Evolutionary conservation across 2,797 vertebrate genomes (phyloP).

Genomic region (Etheostoma nigrum): DNA sequence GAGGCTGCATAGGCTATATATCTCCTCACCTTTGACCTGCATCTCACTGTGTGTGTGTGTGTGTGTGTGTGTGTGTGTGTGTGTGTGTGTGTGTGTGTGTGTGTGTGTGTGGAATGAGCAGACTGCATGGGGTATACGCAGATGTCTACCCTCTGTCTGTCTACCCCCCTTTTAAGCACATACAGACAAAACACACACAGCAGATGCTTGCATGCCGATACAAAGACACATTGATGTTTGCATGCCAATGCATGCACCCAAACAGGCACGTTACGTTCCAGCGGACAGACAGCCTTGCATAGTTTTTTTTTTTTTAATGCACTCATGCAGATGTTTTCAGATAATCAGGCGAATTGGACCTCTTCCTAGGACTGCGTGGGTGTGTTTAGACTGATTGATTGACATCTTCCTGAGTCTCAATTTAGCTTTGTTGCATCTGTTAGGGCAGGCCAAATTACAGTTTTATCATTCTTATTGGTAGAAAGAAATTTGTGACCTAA

Average conservation of each 20-base stretch:
- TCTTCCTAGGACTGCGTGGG: too few relatives aligned
- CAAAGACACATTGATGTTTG: conserved; percentile 65
- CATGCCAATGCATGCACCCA: conserved; percentile 66
- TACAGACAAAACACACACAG: conserved; percentile 70
- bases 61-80: conserved; percentile 44
- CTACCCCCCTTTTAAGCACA: conserved; percentile 37
- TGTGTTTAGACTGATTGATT: too few relatives aligned
- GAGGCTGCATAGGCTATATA: conserved; percentile 58
- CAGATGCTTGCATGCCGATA: conserved; percentile 77
- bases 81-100: conserved; percentile 20
- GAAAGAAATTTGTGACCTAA: too few relatives aligned
- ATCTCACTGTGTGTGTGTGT: conserved; percentile 39
- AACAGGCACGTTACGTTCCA: conserved; percentile 21
- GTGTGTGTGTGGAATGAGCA: conserved; percentile 28
- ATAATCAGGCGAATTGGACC: too few relatives aligned
- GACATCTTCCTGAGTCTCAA: too few relatives aligned
- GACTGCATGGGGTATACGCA: conserved; percentile 50
- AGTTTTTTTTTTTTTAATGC: not conserved
- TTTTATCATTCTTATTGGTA: too few relatives aligned
- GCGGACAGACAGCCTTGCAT: conserved; percentile 23
- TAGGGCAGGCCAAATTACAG: too few relatives aligned
- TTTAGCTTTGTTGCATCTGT: too few relatives aligned
- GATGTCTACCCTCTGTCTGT: conserved; percentile 66
- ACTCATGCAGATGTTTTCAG: too few relatives aligned
- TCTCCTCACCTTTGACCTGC: conserved; percentile 74